Evolutionary conservation across 2,797 vertebrate species (phyloP).

Genomic region (Coluber constrictor): DNA sequence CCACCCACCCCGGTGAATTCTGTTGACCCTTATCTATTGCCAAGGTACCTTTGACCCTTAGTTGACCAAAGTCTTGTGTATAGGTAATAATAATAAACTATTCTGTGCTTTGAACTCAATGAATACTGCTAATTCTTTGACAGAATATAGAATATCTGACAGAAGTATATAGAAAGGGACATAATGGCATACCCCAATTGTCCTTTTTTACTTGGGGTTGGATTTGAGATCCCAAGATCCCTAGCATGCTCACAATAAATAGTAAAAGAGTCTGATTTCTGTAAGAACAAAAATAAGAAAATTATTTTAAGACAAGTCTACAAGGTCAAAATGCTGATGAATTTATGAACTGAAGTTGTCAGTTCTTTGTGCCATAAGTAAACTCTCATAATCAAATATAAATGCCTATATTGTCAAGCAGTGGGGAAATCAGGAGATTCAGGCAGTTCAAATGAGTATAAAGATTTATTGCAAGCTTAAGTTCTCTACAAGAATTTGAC

Average conservation of each 20-base stretch:
- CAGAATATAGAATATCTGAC: neutral
- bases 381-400: neutral
- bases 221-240: neutral
- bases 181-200: neutral
- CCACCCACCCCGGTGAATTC: too few species aligned
- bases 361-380: neutral
- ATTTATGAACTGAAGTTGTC: neutral
- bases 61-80: neutral
- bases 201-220: neutral
- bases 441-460: neutral
- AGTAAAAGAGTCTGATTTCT: neutral
- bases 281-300: neutral
- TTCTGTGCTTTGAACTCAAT: neutral
- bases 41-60: neutral
- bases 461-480: neutral
- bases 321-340: neutral
- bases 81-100: neutral
- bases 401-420: too few species aligned
- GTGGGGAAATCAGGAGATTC: neutral
- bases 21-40: neutral
- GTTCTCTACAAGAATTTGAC: neutral
- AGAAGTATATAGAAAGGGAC: neutral
- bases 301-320: neutral
- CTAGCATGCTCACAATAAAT: neutral
- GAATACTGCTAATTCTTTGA: neutral